These are phyloP conservation scores for Pseudopleuronectes americanus DNA, from an alignment of 2,797 vertebrate genomes.

Conservation along the genomic window DNA sequence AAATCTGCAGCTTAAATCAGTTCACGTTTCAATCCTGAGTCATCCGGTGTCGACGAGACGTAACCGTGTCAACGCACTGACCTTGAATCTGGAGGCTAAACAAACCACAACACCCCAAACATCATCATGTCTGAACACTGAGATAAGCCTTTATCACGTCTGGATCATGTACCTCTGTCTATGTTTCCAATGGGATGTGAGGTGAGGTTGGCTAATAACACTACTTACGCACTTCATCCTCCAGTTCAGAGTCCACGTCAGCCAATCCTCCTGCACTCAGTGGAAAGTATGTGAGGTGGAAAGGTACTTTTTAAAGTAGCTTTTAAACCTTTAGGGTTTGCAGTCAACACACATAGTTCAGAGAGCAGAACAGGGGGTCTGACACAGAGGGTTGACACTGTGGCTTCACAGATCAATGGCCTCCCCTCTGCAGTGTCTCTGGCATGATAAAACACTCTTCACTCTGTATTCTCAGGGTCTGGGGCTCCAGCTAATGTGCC, in stretches of 20 bases:
- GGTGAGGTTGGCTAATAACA: constrained; percentile 13
- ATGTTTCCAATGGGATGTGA: constrained; percentile 20
- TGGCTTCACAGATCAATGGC: constrained; percentile 70
- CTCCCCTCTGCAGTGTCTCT: constrained; percentile 51
- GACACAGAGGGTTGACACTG: constrained; percentile 52
- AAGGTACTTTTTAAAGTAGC: constrained; percentile 5
- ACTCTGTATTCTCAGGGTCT: constrained; percentile 41
- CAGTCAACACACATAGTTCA: constrained; percentile 36
- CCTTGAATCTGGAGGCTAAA: constrained; percentile 14
- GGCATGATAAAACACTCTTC: constrained; percentile 62
- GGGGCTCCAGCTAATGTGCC: constrained; percentile 42
- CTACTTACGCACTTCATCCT: not conserved
- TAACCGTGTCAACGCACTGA: constrained; percentile 14
- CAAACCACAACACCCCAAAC: constrained; percentile 1
- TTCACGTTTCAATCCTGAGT: no score
- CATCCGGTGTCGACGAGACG: not conserved
- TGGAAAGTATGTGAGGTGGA: not conserved
- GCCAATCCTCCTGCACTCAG: not conserved
- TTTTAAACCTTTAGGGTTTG: constrained; percentile 37
- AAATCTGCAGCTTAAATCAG: no score
- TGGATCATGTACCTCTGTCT: constrained; percentile 22
- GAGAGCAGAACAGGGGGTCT: constrained; percentile 45
- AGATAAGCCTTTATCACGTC: constrained; percentile 30
- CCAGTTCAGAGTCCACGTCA: not conserved
- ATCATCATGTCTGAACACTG: constrained; percentile 13